Percentiles rank a stretch among this genome's conserved stretches.
Conservation (phyloP, 2,888 invertebrate genomes). For the Cacoxenus indagator region DNA sequence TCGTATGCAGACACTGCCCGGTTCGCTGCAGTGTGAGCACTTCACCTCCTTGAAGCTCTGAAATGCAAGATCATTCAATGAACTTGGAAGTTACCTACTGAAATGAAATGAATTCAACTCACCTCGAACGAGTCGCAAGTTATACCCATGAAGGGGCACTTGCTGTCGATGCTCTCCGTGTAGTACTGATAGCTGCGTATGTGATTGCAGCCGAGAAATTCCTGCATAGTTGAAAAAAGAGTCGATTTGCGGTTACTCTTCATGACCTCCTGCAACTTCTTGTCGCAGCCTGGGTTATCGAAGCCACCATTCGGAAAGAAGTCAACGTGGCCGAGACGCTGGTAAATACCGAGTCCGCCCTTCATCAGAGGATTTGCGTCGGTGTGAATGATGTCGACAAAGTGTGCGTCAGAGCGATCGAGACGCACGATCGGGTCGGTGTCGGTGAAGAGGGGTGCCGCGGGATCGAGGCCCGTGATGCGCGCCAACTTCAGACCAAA, state of each 20-base stretch:
- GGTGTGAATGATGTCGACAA: constrained; percentile 92
- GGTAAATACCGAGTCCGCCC: constrained; percentile 84
- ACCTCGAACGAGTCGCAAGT: constrained; percentile 85
- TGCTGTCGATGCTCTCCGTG: constrained; percentile 84
- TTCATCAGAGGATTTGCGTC: constrained; percentile 85
- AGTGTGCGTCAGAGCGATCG: constrained; percentile 88
- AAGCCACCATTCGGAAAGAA: constrained; percentile 93
- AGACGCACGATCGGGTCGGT: constrained; percentile 85
- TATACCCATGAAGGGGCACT: constrained; percentile 83
- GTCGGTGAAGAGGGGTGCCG: constrained; percentile 90
- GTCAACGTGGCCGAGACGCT: constrained; percentile 89
- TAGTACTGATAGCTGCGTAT: constrained; percentile 87
- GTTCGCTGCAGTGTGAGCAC: constrained; percentile 79
- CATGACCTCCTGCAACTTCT: constrained; percentile 76
- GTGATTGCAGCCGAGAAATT: constrained; percentile 85
- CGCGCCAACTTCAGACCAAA: constrained; percentile 81
- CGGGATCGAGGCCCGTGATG: constrained; percentile 91
- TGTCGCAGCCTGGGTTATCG: constrained; percentile 80
- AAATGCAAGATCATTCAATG: constrained; percentile 37
- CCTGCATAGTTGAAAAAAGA: constrained; percentile 74
- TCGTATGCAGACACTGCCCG: constrained; percentile 78
- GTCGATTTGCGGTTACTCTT: constrained; percentile 74
- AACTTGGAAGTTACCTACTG: background rate
- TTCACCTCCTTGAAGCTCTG: constrained; percentile 79
- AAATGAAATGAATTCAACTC: constrained; percentile 43